Percentiles rank a stretch among this genome's conserved stretches.
Evolutionary conservation across 2,113 vertebrate species (phyloP).

Genomic region (Pampusana beccarii): DNA sequence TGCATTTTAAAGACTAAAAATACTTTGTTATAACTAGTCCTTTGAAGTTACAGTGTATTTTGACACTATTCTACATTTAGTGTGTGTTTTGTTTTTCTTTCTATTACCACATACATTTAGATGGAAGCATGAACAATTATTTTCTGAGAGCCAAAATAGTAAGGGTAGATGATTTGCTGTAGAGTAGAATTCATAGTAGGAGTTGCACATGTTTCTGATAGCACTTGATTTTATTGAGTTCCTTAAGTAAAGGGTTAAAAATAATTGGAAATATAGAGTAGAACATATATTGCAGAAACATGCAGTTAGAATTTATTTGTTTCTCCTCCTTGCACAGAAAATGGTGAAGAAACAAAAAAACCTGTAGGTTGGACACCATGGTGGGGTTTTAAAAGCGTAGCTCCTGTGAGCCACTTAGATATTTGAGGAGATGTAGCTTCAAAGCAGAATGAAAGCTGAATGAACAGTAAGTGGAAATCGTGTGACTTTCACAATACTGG

Average conservation of each 20-base stretch:
- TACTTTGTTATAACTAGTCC: not conserved
- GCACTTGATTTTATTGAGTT: not conserved
- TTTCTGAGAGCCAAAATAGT: not conserved
- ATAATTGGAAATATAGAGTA: not conserved
- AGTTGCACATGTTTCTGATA: not conserved
- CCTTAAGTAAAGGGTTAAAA: conserved; percentile 23
- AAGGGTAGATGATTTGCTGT: not conserved
- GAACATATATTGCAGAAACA: conserved; percentile 13
- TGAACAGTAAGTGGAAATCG: not conserved
- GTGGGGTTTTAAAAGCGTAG: not conserved
- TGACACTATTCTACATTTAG: not conserved
- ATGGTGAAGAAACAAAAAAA: not conserved
- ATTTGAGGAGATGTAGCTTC: not conserved
- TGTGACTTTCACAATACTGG: not conserved
- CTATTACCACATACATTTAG: not conserved
- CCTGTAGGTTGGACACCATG: not conserved
- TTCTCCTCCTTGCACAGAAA: not conserved
- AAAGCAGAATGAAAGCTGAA: not conserved
- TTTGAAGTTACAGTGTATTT: not conserved
- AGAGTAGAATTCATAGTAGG: not conserved
- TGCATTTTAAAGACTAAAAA: not conserved
- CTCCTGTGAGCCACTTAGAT: not conserved
- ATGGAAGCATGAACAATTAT: not conserved
- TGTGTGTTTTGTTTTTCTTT: not conserved
- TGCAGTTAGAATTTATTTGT: not conserved